Evolutionary conservation across 2,888 invertebrate genomes (phyloP), one percentile per base, ranked within the genome.

Genomic region (Apocheima hispidaria): DNA sequence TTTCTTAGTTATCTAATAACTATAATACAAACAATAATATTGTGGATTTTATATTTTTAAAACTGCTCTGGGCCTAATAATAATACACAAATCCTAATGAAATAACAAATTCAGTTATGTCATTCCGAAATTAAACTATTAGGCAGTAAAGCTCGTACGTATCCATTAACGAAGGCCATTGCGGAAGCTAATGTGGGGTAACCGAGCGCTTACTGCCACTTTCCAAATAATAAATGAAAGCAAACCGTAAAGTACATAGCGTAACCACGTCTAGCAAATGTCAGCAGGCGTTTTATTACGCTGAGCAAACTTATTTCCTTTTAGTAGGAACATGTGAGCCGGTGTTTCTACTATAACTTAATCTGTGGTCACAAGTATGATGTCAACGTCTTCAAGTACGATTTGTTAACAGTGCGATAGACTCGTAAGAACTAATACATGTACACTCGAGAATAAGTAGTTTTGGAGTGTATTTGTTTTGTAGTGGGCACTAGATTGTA

Each of bases 181-280:
- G 59, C 56, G 56, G 36, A 36, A 46, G 56, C 56, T 56, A 62
- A 52, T 62, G 61, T 62, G 48, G 61, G 48, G 56, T 56, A 61
- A 61, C 56, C 61, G 56, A 61, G 56, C 55, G 61, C 52, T 56
- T 62, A 62, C 68, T 58, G 60, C 65, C 60, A 64, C 71, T 71
- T 73, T 71, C 69, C 66, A 73, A 69, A 72, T 69, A 71, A 68
- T 70, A 69, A 71, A 63, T 65, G 71, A 72, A 71, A 70, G 70
- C 67, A 69, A 59, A 65, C 62, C 61, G 55, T 64, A 63, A 56
- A 64, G 55, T 61, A n/a, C n/a, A n/a, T n/a, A 63, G 62, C 55
- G 55, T 50, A 55, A 60, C 50, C 60, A 38, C 41, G 60, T 61
- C 57, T 38, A 63, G 56, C 53, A 59, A 63, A 61, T 63, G 66